Conservation (phyloP, 2,113 vertebrate species). For the Notothenia rossii region DNA sequence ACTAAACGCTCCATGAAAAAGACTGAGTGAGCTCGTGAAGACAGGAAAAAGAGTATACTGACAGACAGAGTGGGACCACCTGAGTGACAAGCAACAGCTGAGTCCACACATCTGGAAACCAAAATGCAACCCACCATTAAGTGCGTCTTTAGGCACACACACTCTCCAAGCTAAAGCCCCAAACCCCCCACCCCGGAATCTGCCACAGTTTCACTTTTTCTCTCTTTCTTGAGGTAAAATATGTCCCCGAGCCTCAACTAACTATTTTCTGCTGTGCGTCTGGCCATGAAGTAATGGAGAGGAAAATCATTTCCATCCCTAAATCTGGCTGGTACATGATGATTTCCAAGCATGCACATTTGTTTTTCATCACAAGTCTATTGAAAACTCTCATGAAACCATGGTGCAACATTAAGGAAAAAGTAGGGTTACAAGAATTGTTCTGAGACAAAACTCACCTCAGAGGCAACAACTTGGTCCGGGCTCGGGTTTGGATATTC, state of each 20-base stretch:
- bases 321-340: neutral
- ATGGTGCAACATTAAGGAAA: neutral
- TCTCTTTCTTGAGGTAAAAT: slow-evolving; percentile 10
- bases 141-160: slow-evolving; percentile 67
- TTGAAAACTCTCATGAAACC: neutral
- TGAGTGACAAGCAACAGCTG: slow-evolving; percentile 92
- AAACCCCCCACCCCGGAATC: neutral
- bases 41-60: slow-evolving; percentile 17
- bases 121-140: slow-evolving; percentile 55
- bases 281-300: slow-evolving; percentile 9
- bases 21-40: slow-evolving; percentile 24
- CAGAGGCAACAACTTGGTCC: slow-evolving; percentile 29
- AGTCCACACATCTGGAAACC: slow-evolving; percentile 89
- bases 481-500: slow-evolving; percentile 55
- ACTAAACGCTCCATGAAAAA: slow-evolving; percentile 20
- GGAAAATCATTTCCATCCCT: slow-evolving; percentile 3
- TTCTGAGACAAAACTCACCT: slow-evolving; percentile 55
- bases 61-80: slow-evolving; percentile 57
- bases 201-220: slow-evolving; percentile 29
- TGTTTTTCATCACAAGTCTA: too few relatives aligned
- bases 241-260: neutral
- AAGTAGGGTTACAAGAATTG: neutral
- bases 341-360: neutral
- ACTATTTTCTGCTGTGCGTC: neutral
- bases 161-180: slow-evolving; percentile 20